These are phyloP conservation scores for Brachionus angularis DNA, from an alignment of 1,140 invertebrate species.

Conservation along the genomic window DNA sequence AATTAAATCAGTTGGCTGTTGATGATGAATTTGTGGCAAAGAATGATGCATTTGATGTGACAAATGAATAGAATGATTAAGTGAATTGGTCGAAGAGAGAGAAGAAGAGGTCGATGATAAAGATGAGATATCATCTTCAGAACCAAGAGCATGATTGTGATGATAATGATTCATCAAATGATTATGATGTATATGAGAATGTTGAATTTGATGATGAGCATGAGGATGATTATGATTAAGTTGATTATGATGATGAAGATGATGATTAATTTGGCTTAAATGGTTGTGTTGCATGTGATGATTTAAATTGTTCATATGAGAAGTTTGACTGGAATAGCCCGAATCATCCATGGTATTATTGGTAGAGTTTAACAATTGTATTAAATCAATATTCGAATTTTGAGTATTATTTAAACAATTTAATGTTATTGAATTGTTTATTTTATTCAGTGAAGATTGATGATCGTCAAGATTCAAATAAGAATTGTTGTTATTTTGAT, in stretches of 20 bases:
- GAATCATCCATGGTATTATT: slow-evolving; percentile 5
- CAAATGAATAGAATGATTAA: too few species aligned
- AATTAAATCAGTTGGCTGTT: not conserved
- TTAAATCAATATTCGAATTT: slow-evolving; percentile 19
- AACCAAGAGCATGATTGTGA: not conserved
- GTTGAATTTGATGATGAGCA: not conserved
- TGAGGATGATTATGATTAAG: not conserved
- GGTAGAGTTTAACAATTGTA: slow-evolving; percentile 35
- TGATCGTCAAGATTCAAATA: not conserved
- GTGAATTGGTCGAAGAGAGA: too few species aligned
- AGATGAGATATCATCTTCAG: slow-evolving; percentile 37
- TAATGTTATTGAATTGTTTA: not conserved
- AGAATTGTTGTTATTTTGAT: not conserved
- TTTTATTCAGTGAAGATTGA: too few species aligned
- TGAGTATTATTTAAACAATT: slow-evolving; percentile 27
- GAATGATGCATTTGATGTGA: slow-evolving; percentile 16
- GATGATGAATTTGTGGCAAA: not conserved
- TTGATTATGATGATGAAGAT: not conserved
- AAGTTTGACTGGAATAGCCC: not conserved
- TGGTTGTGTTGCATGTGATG: not conserved
- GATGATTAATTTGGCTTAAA: not conserved
- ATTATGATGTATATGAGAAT: not conserved
- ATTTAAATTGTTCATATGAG: not conserved
- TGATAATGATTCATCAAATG: slow-evolving; percentile 11
- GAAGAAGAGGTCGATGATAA: slow-evolving; percentile 13